Percentiles rank a stretch among this genome's conserved stretches.
Conservation (phyloP, 2,113 vertebrate species). For the Plestiodon gilberti region DNA sequence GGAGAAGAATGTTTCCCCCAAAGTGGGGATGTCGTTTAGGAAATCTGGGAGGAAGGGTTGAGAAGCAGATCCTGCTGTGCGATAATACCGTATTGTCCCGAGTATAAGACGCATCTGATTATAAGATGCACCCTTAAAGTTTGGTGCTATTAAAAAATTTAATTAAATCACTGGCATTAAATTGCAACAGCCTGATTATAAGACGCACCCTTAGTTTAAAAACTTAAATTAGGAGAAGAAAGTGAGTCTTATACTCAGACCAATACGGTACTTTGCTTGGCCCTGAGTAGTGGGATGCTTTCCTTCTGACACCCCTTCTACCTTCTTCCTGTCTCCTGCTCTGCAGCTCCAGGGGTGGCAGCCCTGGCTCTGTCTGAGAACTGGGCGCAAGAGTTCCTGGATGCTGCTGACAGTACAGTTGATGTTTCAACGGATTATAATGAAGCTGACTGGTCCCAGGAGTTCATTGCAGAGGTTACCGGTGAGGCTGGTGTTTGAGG, state of each 20-base stretch:
- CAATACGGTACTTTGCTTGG: neutral
- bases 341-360: constrained; percentile 93
- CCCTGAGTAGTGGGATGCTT: neutral
- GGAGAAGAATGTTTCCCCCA: neutral
- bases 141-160: too few relatives aligned
- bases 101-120: too few relatives aligned
- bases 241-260: too few relatives aligned
- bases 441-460: constrained; percentile 95
- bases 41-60: neutral
- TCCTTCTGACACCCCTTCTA: neutral
- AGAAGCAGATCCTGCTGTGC: neutral
- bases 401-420: constrained; percentile 78
- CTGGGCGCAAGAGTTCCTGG: constrained; percentile 93
- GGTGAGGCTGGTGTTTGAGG: constrained; percentile 72
- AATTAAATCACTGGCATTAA: too few relatives aligned
- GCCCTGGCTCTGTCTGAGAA: constrained; percentile 93
- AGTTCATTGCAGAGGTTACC: constrained; percentile 95
- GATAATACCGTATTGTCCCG: too few relatives aligned
- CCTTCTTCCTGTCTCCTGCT: neutral
- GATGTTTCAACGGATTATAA: constrained; percentile 84
- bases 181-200: too few relatives aligned
- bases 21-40: neutral
- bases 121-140: too few relatives aligned
- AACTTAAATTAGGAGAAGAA: too few relatives aligned
- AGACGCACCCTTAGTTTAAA: too few relatives aligned